phyloP scores from a whole-genome alignment of 2,888 invertebrate genomes.

The Phymatocera aterrima region DNA sequence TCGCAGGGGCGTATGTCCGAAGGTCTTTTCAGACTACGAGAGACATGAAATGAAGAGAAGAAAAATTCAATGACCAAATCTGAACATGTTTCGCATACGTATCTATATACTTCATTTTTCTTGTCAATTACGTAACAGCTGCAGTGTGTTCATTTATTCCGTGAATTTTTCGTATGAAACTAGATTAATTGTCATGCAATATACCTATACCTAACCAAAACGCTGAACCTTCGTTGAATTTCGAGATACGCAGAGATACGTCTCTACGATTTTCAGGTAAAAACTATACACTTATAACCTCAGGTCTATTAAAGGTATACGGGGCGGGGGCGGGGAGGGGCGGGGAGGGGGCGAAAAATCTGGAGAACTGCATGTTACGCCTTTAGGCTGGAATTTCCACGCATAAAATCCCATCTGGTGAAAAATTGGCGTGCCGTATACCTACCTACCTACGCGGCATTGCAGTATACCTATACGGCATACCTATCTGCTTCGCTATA shows the following conservation, averaged over 20 bases:
- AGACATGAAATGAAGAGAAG: no score
- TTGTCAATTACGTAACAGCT: not conserved
- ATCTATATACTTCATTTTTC: not conserved
- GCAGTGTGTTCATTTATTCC: not conserved
- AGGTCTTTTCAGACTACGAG: not conserved
- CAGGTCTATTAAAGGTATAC: not conserved
- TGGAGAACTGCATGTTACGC: slow-evolving; percentile 34
- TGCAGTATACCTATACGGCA: no score
- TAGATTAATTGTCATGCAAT: not conserved
- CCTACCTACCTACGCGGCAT: no score
- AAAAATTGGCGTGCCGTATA: slow-evolving; percentile 1
- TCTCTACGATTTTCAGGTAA: slow-evolving; percentile 2
- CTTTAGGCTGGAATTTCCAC: slow-evolving; percentile 36
- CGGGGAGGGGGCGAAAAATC: slow-evolving; percentile 2
- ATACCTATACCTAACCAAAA: no score
- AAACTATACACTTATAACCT: not conserved
- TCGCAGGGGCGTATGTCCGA: slow-evolving; percentile 11
- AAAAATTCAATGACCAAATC: not conserved
- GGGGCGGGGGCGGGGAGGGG: no score
- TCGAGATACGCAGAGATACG: slow-evolving; percentile 14
- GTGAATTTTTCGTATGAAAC: not conserved
- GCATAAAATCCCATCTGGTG: slow-evolving; percentile 37
- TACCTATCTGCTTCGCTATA: not conserved
- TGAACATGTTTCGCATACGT: not conserved
- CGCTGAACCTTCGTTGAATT: not conserved